Evolutionary conservation across 2,113 vertebrate genomes (phyloP).

Genomic region (Ochotona princeps): DNA sequence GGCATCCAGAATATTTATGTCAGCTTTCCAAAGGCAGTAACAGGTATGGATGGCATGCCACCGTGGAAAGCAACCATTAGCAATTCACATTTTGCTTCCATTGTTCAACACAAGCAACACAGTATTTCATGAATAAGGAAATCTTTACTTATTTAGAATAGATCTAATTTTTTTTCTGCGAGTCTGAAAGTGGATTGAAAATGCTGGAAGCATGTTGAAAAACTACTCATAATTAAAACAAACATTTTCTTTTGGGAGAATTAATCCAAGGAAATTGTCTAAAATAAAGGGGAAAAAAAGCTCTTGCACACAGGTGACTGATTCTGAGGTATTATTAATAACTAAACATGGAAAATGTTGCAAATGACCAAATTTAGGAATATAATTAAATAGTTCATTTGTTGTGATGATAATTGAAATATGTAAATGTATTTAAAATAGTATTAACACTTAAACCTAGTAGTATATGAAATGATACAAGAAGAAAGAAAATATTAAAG

Average conservation of each 20-base stretch:
- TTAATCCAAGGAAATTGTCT: constrained; percentile 5
- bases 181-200: background rate
- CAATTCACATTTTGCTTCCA: background rate
- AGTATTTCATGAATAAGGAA: background rate
- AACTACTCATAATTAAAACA: background rate
- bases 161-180: background rate
- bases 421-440: constrained; percentile 6
- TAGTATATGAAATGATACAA: background rate
- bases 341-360: background rate
- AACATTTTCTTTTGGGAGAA: background rate
- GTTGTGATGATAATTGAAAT: constrained; percentile 33
- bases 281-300: background rate
- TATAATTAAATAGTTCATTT: background rate
- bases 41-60: background rate
- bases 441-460: background rate
- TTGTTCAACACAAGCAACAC: background rate
- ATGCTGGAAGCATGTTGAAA: background rate
- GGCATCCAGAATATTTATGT: constrained; percentile 1
- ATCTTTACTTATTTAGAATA: background rate
- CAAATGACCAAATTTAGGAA: background rate
- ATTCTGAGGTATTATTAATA: background rate
- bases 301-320: background rate
- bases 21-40: constrained; percentile 19
- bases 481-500: background rate
- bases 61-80: background rate